Evolutionary conservation across 2,888 invertebrate genomes (phyloP).

Genomic region (Morinoia aosen): DNA sequence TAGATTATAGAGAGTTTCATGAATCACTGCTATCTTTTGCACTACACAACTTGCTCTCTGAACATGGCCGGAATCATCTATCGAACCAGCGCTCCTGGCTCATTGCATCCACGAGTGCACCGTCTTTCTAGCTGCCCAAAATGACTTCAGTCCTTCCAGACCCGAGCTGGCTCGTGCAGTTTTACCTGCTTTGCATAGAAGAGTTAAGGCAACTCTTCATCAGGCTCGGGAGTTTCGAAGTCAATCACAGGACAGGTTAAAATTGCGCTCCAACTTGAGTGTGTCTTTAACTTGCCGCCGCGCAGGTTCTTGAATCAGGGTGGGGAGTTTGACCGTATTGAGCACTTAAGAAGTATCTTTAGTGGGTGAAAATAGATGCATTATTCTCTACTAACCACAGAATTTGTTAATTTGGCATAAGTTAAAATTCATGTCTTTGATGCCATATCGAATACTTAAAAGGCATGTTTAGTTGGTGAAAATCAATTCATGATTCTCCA

Average conservation of each 20-base stretch:
- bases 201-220: not conserved
- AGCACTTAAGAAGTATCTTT: not conserved
- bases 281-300: not conserved
- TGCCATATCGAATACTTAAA: not conserved
- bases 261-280: not conserved
- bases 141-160: not conserved
- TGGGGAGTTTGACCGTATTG: not conserved
- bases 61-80: too few species aligned
- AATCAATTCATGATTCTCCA: too few species aligned
- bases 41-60: too few species aligned
- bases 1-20: not conserved
- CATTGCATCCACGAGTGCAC: too few species aligned
- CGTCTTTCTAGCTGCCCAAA: too few species aligned
- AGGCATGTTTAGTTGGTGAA: not conserved
- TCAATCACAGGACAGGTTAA: not conserved
- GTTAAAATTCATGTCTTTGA: too few species aligned
- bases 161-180: not conserved
- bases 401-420: too few species aligned
- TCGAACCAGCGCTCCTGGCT: too few species aligned
- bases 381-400: too few species aligned
- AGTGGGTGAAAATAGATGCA: too few species aligned
- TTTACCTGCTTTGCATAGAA: not conserved
- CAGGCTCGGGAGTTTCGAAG: not conserved
- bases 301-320: not conserved
- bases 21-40: not conserved